These are phyloP conservation scores for Steromphala cineraria DNA, from an alignment of 2,888 invertebrate species.

Conservation along the genomic window DNA sequence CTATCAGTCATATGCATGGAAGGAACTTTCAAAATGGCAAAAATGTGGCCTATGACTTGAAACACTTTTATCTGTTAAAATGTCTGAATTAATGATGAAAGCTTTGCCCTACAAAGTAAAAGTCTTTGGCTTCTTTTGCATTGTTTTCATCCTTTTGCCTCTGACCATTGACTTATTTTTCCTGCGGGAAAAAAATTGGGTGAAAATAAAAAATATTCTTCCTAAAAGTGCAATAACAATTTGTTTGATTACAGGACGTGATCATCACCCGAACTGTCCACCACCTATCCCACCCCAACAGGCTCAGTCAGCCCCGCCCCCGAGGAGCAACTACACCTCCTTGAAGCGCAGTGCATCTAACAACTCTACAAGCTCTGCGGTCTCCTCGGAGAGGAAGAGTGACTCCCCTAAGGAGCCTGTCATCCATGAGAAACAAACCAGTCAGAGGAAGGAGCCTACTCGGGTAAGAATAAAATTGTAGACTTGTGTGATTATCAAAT, in stretches of 20 bases:
- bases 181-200: neutral
- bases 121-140: too few species aligned
- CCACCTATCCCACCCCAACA: conserved; percentile 74
- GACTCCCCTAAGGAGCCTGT: conserved; percentile 63
- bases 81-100: too few species aligned
- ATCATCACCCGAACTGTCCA: conserved; percentile 68
- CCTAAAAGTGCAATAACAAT: neutral
- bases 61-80: too few species aligned
- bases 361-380: conserved; percentile 64
- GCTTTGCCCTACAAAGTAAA: too few species aligned
- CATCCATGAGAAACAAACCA: conserved; percentile 39
- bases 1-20: too few species aligned
- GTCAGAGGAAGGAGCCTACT: conserved; percentile 31
- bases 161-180: neutral
- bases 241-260: conserved; percentile 55
- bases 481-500: neutral
- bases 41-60: too few species aligned
- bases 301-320: conserved; percentile 70
- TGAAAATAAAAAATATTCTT: neutral
- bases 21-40: too few species aligned
- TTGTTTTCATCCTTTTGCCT: neutral
- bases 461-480: conserved; percentile 37
- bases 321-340: conserved; percentile 73
- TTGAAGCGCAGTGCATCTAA: conserved; percentile 74
- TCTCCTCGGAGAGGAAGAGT: conserved; percentile 65